These are phyloP conservation scores for Galagoides demidoff DNA, from an alignment of 2,797 vertebrate genomes.

Conservation along the genomic window DNA sequence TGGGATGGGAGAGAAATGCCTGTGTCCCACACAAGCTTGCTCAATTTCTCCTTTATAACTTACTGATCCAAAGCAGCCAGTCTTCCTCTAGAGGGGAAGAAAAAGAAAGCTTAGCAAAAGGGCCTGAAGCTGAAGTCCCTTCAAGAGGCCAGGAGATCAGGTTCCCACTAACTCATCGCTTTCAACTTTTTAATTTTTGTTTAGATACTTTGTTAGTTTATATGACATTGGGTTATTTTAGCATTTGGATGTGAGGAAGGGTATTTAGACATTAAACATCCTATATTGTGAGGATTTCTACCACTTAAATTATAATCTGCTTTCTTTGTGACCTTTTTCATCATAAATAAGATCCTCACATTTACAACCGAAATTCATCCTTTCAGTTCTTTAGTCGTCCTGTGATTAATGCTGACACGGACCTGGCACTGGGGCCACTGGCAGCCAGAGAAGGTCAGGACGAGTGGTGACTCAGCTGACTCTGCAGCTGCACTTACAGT, in stretches of 20 bases:
- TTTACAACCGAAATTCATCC: not conserved
- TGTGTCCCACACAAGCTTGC: slow-evolving; percentile 22
- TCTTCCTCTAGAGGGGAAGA: not conserved
- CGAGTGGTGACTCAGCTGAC: slow-evolving; percentile 23
- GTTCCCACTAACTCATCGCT: not conserved
- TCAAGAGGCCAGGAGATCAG: not conserved
- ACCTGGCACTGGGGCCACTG: not conserved
- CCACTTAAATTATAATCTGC: not conserved
- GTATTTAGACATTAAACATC: not conserved
- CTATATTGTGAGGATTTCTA: not conserved
- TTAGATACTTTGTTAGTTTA: not conserved
- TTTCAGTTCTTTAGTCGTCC: not conserved
- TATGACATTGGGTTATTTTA: not conserved
- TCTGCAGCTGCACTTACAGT: slow-evolving; percentile 40
- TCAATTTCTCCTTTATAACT: slow-evolving; percentile 27
- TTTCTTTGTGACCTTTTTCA: slow-evolving; percentile 7
- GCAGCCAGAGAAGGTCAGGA: slow-evolving; percentile 40
- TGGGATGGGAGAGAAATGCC: not conserved
- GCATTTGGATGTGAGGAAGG: not conserved
- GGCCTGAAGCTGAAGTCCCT: not conserved
- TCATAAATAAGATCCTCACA: not conserved
- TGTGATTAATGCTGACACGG: not conserved
- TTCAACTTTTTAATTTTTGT: not conserved
- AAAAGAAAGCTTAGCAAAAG: not conserved
- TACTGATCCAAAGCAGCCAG: not conserved